Evolutionary conservation across 2,797 vertebrate species (phyloP), one percentile per base, ranked within the genome.

Genomic region (Acanthurus lineatus): DNA sequence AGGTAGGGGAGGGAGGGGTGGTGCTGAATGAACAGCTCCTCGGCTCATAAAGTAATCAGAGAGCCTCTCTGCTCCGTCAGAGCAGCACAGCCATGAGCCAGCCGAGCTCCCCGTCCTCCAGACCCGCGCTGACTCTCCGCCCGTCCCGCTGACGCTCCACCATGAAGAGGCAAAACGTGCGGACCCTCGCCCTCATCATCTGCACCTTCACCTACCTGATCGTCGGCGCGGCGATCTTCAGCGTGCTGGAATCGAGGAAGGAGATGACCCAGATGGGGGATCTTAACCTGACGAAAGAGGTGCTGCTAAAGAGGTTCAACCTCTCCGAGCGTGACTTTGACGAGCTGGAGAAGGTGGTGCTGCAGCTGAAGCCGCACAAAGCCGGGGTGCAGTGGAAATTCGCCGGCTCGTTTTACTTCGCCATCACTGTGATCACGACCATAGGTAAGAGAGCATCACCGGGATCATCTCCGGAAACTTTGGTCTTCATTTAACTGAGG

Each of bases 11-110:
- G 67, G 69, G 74, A 83, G 93, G 95, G 94, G 94, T 95, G 96
- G 97, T 97, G 96, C 97, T 97, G 97, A 97, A 97, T 90, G 96
- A 96, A 97, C 97, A 97, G 97, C 96, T 97, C 97, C 92, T 83
- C 76, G 8, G 62, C 89, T 88, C 90, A 92, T 93, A 92, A 94
- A 94, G 90, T 92, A 56, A 77, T 77, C 90, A 87, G 83, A 88
- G 86, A 90, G 83, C 82, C 66, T 68, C 68, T 60, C 78, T 19
- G 85, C 88, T 83, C 88, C 86, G 84, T 85, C 85, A 92, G 81
- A 89, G 87, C 83, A 77, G 90, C 84, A 91, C 92, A 95, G 95
- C 95, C 94, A 96, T 96, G 96, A 96, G 88, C 95, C 93, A 95
- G 89, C 94, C 95, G 83, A 94, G 94, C 89, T 95, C 92, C 79